Evolutionary conservation across 2,113 vertebrate species (phyloP).

Genomic region (Choloepus hoffmanni): DNA sequence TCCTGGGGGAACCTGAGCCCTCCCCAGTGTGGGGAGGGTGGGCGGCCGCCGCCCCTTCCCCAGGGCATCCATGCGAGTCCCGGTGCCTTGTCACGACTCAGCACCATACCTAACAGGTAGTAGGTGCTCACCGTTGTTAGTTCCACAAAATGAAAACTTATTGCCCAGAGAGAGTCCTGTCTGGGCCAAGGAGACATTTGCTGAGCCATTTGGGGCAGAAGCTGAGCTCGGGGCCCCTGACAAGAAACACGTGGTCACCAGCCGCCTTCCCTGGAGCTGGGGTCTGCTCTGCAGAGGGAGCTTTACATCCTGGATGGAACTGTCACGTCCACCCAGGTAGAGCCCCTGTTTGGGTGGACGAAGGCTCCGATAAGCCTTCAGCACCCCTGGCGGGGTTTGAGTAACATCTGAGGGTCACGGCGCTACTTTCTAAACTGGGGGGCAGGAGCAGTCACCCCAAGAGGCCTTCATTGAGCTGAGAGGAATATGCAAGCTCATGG

Average conservation of each 20-base stretch:
- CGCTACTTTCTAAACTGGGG: neutral
- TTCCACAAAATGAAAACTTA: neutral
- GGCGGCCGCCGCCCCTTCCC: neutral
- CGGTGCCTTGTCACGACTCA: neutral
- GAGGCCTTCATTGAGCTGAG: too few relatives aligned
- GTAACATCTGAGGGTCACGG: neutral
- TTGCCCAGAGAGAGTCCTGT: neutral
- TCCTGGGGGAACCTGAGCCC: neutral
- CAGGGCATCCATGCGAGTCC: too few relatives aligned
- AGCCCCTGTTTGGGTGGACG: neutral
- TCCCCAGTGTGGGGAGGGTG: rapidly evolving
- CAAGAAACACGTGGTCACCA: too few relatives aligned
- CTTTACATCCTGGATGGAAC: neutral
- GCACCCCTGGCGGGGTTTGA: too few relatives aligned
- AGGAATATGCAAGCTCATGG: too few relatives aligned
- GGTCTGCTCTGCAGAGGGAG: neutral
- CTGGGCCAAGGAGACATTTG: neutral
- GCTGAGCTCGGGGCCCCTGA: neutral
- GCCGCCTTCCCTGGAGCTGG: too few relatives aligned
- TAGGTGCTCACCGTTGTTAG: rapidly evolving
- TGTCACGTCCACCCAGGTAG: neutral
- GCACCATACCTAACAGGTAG: rapidly evolving
- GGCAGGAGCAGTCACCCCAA: too few relatives aligned
- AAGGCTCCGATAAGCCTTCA: neutral
- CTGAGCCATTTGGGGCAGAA: neutral